These are phyloP conservation scores for Phocides pigmalion DNA, from an alignment of 1,140 invertebrate genomes.

Conservation along the genomic window DNA sequence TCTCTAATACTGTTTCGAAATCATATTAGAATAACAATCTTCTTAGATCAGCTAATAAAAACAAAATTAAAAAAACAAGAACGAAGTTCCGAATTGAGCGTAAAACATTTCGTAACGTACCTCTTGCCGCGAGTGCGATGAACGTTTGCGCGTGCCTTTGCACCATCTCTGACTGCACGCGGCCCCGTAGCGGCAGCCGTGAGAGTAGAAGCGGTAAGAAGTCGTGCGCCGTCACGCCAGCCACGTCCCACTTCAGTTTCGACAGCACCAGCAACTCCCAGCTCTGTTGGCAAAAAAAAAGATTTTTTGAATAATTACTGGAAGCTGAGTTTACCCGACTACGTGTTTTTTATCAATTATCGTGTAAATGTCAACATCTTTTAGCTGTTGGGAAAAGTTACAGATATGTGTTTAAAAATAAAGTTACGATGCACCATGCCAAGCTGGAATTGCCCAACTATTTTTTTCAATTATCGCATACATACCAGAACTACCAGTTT, in stretches of 20 bases:
- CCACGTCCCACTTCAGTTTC: conserved; percentile 93
- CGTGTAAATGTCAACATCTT: no score
- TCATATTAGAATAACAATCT: no score
- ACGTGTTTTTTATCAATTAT: no score
- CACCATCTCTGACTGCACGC: conserved; percentile 86
- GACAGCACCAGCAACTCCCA: conserved; percentile 92
- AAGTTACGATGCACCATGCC: no score
- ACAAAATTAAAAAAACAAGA: background rate
- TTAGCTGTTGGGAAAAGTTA: no score
- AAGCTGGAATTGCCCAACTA: no score
- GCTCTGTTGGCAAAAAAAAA: conserved; percentile 85
- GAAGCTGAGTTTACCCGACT: background rate
- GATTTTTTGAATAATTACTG: background rate
- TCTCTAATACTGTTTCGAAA: no score
- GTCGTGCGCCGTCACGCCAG: conserved; percentile 91
- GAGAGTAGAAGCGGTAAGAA: conserved; percentile 90
- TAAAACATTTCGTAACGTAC: no score
- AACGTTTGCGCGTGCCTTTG: conserved; percentile 91
- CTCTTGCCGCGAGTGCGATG: conserved; percentile 91
- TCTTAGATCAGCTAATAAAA: background rate
- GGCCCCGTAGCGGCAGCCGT: conserved; percentile 82
- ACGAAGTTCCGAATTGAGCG: conserved; percentile 60
- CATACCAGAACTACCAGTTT: no score
- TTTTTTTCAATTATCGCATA: no score
- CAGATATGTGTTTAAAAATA: no score